Evolutionary conservation across 2,888 invertebrate genomes (phyloP).

Genomic region (Tuta absoluta): DNA sequence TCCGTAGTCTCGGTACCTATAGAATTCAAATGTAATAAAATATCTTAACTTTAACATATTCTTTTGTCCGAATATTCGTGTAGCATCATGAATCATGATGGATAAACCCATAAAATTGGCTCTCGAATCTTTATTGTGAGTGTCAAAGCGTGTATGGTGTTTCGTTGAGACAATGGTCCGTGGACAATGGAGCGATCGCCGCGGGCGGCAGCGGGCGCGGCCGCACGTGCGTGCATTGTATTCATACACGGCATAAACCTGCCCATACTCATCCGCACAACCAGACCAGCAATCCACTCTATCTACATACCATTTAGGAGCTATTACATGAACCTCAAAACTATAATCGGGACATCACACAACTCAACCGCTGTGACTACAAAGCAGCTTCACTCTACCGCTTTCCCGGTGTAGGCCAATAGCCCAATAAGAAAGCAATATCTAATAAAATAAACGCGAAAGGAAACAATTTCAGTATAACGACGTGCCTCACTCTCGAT

Average conservation of each 20-base stretch:
- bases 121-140: slow-evolving; percentile 53
- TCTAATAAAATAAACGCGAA: slow-evolving; percentile 30
- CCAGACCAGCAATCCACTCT: slow-evolving; percentile 35
- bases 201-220: slow-evolving; percentile 55
- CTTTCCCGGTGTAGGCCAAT: slow-evolving; percentile 14
- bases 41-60: slow-evolving; percentile 1
- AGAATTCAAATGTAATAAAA: slow-evolving; percentile 1
- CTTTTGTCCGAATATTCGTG: slow-evolving; percentile 27
- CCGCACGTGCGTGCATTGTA: slow-evolving; percentile 72
- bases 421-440: slow-evolving; percentile 23
- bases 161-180: slow-evolving; percentile 72
- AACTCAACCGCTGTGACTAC: not conserved
- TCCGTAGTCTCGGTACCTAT: not conserved
- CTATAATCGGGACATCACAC: not conserved
- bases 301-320: slow-evolving; percentile 38
- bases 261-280: slow-evolving; percentile 38
- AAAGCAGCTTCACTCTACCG: not conserved
- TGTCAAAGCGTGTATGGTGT: slow-evolving; percentile 68
- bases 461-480: slow-evolving; percentile 46
- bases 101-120: slow-evolving; percentile 37
- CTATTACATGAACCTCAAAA: slow-evolving; percentile 4
- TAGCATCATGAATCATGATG: slow-evolving; percentile 25
- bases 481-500: slow-evolving; percentile 35
- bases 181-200: slow-evolving; percentile 59
- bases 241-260: slow-evolving; percentile 58